Conservation (phyloP, 2,113 vertebrate genomes). For the Halcyon senegalensis region DNA sequence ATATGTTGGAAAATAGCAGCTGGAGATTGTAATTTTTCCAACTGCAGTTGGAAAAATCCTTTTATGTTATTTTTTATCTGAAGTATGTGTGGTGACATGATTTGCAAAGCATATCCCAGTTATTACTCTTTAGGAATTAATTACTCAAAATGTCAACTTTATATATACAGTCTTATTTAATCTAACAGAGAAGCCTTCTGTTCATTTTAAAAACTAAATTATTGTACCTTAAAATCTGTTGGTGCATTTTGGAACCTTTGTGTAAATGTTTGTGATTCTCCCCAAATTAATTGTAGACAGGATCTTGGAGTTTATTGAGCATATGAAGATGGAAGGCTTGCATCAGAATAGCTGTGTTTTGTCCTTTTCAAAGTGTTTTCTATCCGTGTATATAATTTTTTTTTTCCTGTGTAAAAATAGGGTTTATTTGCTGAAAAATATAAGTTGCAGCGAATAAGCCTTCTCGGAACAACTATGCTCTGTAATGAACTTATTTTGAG, state of each 20-base stretch:
- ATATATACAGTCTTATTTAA: neutral
- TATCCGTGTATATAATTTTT: neutral
- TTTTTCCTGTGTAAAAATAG: neutral
- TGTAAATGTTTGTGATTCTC: neutral
- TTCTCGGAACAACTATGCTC: neutral
- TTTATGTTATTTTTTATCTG: neutral
- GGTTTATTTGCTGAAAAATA: neutral
- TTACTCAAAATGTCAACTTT: neutral
- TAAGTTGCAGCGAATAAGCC: neutral
- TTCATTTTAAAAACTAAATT: neutral
- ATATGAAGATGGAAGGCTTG: neutral
- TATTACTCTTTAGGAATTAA: neutral
- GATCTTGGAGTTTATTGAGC: neutral
- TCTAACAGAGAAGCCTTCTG: neutral
- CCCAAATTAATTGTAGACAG: neutral
- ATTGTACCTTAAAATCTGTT: neutral
- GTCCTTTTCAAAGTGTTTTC: neutral
- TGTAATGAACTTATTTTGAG: neutral
- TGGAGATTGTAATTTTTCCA: neutral
- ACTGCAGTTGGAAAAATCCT: neutral
- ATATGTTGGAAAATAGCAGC: neutral
- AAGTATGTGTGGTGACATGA: rapidly evolving
- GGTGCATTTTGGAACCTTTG: neutral
- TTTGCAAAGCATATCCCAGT: neutral
- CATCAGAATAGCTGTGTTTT: neutral